Conservation (phyloP, 2,113 vertebrate species). For the Corythornis cristatus region DNA sequence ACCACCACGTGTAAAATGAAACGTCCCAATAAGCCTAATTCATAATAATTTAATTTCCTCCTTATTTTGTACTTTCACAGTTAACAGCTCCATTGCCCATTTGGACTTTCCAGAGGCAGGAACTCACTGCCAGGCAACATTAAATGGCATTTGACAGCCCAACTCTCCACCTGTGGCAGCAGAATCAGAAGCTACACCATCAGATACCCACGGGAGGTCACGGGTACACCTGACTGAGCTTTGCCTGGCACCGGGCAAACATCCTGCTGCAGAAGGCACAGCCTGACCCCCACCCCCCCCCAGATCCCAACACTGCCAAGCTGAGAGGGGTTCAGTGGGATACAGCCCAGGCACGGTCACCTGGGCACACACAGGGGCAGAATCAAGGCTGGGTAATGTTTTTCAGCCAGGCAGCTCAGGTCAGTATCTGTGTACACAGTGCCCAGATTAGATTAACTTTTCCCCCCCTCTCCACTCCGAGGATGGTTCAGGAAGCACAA, state of each 20-base stretch:
- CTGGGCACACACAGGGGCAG: accelerated
- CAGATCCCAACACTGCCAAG: not conserved
- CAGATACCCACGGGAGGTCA: not conserved
- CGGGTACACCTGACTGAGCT: not conserved
- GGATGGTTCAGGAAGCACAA: not conserved
- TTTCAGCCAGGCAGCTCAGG: not conserved
- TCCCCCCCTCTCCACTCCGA: not conserved
- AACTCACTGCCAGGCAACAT: not conserved
- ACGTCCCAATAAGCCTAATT: not conserved
- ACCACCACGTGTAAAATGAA: not conserved
- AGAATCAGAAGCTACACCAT: not conserved
- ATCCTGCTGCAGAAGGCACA: conserved; percentile 15
- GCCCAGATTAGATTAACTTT: not conserved
- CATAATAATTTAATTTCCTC: not conserved
- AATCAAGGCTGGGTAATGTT: not conserved
- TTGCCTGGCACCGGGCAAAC: not conserved
- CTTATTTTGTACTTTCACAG: not conserved
- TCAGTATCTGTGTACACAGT: not conserved
- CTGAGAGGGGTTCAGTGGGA: not conserved
- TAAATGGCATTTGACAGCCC: accelerated
- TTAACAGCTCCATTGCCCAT: accelerated
- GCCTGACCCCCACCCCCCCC: not conserved
- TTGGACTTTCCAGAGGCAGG: not conserved
- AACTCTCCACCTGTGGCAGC: not conserved
- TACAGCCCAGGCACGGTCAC: not conserved